A percentile compares a stretch with the other conserved stretches of the same genome.
These are phyloP conservation scores for Brienomyrus brachyistius DNA, from an alignment of 2,113 vertebrate species.

Conservation along the genomic window DNA sequence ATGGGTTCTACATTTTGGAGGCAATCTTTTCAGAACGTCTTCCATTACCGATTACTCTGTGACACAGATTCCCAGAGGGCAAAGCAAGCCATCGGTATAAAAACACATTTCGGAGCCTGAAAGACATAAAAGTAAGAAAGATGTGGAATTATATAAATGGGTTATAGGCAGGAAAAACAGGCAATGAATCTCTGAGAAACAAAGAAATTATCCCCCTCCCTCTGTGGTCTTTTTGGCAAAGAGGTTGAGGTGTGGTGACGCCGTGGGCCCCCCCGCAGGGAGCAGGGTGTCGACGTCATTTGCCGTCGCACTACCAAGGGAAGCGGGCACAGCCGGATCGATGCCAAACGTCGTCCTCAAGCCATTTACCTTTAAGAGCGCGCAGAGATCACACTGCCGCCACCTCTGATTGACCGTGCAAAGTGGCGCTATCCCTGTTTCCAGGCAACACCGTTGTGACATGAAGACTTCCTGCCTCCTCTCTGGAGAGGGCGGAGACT, in stretches of 20 bases:
- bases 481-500: not conserved
- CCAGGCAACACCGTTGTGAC: not conserved
- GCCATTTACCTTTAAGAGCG: not conserved
- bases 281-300: not conserved
- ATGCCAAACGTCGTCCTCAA: not conserved
- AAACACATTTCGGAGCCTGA: not conserved
- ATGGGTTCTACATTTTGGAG: not conserved
- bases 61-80: not conserved
- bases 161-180: not conserved
- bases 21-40: not conserved
- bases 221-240: not conserved
- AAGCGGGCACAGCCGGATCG: not conserved
- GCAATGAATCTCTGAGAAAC: not conserved
- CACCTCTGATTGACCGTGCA: not conserved
- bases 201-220: not conserved
- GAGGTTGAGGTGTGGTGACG: not conserved
- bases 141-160: not conserved
- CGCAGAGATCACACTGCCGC: not conserved
- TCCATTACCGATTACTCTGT: not conserved
- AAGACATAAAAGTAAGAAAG: not conserved
- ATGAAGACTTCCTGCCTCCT: not conserved
- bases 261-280: not conserved
- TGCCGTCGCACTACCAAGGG: not conserved
- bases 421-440: not conserved
- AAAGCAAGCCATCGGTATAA: not conserved